Evolutionary conservation across 2,888 invertebrate genomes (phyloP).

Genomic region (Esperia sulphurella): DNA sequence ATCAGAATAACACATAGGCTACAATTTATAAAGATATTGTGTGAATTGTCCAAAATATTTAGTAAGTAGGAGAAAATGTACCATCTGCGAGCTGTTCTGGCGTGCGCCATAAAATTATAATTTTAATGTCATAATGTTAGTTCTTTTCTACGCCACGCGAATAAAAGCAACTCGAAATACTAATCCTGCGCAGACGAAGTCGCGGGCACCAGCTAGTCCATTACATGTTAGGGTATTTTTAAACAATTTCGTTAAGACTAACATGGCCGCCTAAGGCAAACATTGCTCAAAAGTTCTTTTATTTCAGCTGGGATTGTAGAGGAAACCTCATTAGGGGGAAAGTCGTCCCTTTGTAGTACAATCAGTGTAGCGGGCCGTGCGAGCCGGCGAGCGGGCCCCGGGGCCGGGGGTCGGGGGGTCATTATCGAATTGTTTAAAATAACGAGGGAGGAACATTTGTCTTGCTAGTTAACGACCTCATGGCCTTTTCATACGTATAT

Average conservation of each 20-base stretch:
- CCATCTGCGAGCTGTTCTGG: too few species aligned
- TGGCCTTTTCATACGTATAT: too few species aligned
- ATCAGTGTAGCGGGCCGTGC: conserved; percentile 39
- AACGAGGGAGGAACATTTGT: conserved; percentile 57
- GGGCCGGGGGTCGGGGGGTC: conserved; percentile 36
- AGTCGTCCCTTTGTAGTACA: conserved; percentile 54
- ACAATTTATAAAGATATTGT: too few species aligned
- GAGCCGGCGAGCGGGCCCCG: neutral
- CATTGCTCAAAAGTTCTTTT: conserved; percentile 46
- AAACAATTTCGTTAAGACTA: conserved; percentile 10
- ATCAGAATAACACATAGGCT: too few species aligned
- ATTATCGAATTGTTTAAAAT: conserved; percentile 76
- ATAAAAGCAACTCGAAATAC: too few species aligned
- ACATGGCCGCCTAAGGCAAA: conserved; percentile 47
- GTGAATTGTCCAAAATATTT: too few species aligned
- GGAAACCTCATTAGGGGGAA: conserved; percentile 61
- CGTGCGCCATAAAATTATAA: too few species aligned
- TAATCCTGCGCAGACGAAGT: too few species aligned
- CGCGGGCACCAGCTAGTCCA: too few species aligned
- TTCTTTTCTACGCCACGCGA: too few species aligned
- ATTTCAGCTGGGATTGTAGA: conserved; percentile 38
- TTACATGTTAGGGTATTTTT: neutral
- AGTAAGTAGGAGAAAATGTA: too few species aligned
- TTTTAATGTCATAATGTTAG: too few species aligned
- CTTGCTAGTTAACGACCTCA: conserved; percentile 30